Evolutionary conservation across 2,888 invertebrate genomes (phyloP).

Genomic region (Hermodice carunculata): DNA sequence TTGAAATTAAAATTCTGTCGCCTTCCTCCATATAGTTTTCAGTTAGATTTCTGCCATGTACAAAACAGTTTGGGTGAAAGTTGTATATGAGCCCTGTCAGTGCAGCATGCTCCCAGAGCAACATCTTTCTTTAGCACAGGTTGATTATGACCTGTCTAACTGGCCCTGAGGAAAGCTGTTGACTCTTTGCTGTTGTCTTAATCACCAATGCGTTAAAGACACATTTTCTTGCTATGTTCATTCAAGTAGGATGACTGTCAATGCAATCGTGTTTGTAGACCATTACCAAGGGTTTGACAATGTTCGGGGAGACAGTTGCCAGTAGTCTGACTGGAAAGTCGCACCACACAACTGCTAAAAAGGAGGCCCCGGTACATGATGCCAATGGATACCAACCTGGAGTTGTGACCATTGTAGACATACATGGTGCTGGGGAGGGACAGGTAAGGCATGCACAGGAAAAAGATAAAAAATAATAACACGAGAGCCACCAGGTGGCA

Average conservation of each 20-base stretch:
- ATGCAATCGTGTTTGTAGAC: conserved; percentile 71
- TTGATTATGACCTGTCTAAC: too few species aligned
- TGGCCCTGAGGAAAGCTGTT: too few species aligned
- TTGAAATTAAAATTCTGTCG: too few species aligned
- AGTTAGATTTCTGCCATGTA: too few species aligned
- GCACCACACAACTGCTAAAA: conserved; percentile 54
- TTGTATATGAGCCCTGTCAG: too few species aligned
- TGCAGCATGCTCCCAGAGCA: too few species aligned
- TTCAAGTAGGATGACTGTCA: neutral
- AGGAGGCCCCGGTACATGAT: conserved; percentile 42
- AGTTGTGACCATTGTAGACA: conserved; percentile 87
- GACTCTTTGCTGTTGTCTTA: neutral
- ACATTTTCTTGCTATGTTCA: neutral
- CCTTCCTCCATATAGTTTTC: too few species aligned
- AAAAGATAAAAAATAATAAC: too few species aligned
- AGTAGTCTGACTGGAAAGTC: conserved; percentile 84
- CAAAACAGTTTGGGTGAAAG: too few species aligned
- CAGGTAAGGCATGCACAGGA: conserved; percentile 53
- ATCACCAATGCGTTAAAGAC: neutral
- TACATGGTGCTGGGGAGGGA: conserved; percentile 58
- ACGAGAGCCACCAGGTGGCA: too few species aligned
- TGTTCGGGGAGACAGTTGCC: conserved; percentile 90
- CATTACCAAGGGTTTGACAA: conserved; percentile 87
- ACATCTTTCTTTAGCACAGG: too few species aligned
- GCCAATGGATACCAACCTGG: conserved; percentile 76